Evolutionary conservation across 2,888 invertebrate genomes (phyloP).

Genomic region (Dendrolimus houi): DNA sequence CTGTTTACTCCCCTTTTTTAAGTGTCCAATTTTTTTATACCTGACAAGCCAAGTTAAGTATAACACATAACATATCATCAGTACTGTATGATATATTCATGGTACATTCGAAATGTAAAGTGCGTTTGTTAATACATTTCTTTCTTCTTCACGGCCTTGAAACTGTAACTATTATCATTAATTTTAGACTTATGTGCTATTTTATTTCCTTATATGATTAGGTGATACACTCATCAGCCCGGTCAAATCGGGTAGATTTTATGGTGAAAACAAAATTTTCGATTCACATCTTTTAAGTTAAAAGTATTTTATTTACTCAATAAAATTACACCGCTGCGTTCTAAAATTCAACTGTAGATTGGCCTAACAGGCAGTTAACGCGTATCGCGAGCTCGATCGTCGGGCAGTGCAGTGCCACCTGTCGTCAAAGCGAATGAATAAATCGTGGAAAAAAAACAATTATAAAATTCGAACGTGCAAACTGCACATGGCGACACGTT

Average conservation of each 20-base stretch:
- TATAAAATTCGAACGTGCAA: slow-evolving; percentile 25
- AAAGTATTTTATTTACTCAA: neutral
- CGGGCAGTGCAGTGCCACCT: slow-evolving; percentile 57
- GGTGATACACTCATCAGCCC: too few species aligned
- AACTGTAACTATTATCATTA: too few species aligned
- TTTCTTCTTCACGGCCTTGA: too few species aligned
- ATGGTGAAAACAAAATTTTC: neutral
- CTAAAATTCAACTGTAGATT: slow-evolving; percentile 45
- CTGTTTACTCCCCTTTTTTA: too few species aligned
- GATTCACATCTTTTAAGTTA: neutral
- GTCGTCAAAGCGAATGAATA: slow-evolving; percentile 53
- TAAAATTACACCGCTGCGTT: neutral
- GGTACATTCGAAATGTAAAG: too few species aligned
- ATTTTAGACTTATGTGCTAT: neutral
- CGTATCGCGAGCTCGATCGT: slow-evolving; percentile 48
- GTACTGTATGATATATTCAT: too few species aligned
- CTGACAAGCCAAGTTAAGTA: too few species aligned
- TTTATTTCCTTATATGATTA: neutral
- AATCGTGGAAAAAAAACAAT: slow-evolving; percentile 29
- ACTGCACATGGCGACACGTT: slow-evolving; percentile 18
- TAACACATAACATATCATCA: too few species aligned
- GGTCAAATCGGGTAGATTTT: neutral
- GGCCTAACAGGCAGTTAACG: slow-evolving; percentile 56
- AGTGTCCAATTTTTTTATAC: too few species aligned
- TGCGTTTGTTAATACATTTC: too few species aligned